phyloP scores from a whole-genome alignment of 2,888 invertebrate genomes.

The Colostygia pectinataria region DNA sequence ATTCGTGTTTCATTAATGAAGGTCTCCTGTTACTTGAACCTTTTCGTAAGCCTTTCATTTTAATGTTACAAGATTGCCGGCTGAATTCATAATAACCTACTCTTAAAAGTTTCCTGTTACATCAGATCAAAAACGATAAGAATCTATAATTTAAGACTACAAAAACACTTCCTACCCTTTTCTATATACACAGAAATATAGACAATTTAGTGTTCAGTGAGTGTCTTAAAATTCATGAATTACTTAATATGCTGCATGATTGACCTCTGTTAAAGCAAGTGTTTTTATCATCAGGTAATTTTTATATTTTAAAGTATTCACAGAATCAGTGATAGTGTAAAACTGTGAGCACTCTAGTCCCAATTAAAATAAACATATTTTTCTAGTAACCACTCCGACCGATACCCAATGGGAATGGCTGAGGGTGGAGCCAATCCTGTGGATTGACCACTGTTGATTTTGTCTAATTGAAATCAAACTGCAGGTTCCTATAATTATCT shows the following conservation, averaged over 20 bases:
- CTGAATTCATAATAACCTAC: slow-evolving; percentile 28
- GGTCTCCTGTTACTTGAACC: slow-evolving; percentile 45
- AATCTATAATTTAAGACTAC: background rate
- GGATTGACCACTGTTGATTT: slow-evolving; percentile 63
- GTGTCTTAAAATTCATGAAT: too few species aligned
- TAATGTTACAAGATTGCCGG: slow-evolving; percentile 36
- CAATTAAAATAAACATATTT: slow-evolving; percentile 19
- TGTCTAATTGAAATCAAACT: slow-evolving; percentile 73
- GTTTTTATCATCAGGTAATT: too few species aligned
- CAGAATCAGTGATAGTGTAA: background rate
- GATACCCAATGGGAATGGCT: slow-evolving; percentile 17
- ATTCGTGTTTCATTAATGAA: slow-evolving; percentile 47
- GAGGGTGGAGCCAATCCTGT: slow-evolving; percentile 50
- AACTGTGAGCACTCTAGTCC: background rate
- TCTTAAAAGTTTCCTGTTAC: slow-evolving; percentile 16
- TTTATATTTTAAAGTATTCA: too few species aligned
- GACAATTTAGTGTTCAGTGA: too few species aligned
- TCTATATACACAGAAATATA: too few species aligned
- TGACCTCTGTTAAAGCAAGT: too few species aligned
- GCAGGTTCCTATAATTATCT: slow-evolving; percentile 50
- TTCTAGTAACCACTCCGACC: slow-evolving; percentile 20
- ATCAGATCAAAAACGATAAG: slow-evolving; percentile 3
- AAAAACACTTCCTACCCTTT: background rate
- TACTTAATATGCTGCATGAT: too few species aligned
- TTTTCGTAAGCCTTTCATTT: slow-evolving; percentile 39